These are phyloP conservation scores for Gymnothorax javanicus DNA, from an alignment of 2,797 vertebrate genomes.

Conservation along the genomic window DNA sequence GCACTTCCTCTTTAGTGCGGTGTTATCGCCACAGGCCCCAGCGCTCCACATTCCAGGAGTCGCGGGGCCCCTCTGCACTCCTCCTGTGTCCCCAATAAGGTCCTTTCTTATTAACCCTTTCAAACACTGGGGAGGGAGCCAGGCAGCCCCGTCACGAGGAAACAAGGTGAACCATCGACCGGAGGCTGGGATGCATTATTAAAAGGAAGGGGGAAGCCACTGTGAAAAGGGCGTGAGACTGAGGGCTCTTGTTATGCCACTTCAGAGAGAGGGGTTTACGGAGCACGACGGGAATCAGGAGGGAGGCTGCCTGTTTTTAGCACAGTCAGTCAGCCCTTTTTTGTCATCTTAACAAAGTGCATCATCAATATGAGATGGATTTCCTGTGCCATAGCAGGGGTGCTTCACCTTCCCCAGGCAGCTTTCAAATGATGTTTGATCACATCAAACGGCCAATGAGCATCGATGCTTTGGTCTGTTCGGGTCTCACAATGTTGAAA, in stretches of 20 bases:
- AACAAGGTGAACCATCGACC: slow-evolving; percentile 29
- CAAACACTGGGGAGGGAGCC: slow-evolving; percentile 35
- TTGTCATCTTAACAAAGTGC: slow-evolving; percentile 13
- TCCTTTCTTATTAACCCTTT: slow-evolving; percentile 50
- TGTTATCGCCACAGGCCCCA: slow-evolving; percentile 59
- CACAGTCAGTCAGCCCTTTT: slow-evolving; percentile 32
- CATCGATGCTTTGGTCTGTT: background rate
- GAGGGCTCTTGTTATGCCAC: slow-evolving; percentile 1
- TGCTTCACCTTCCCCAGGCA: slow-evolving; percentile 37
- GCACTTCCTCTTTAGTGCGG: slow-evolving; percentile 74
- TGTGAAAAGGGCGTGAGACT: slow-evolving; percentile 5
- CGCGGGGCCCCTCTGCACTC: slow-evolving; percentile 47
- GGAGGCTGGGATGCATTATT: slow-evolving; percentile 35
- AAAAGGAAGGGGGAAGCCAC: slow-evolving; percentile 35
- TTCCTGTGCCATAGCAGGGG: slow-evolving; percentile 33
- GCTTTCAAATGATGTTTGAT: slow-evolving; percentile 22
- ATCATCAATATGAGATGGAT: slow-evolving; percentile 27
- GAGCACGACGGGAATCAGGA: slow-evolving; percentile 38
- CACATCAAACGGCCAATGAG: slow-evolving; percentile 6
- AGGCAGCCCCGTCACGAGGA: slow-evolving; percentile 5
- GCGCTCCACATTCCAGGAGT: slow-evolving; percentile 55
- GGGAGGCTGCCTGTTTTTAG: slow-evolving; percentile 34
- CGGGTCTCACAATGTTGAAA: no score
- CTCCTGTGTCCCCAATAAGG: slow-evolving; percentile 48
- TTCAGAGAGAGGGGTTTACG: background rate